Base-by-base conservation (phyloP, 2,888 invertebrate species). In the Molorchus minor region DNA sequence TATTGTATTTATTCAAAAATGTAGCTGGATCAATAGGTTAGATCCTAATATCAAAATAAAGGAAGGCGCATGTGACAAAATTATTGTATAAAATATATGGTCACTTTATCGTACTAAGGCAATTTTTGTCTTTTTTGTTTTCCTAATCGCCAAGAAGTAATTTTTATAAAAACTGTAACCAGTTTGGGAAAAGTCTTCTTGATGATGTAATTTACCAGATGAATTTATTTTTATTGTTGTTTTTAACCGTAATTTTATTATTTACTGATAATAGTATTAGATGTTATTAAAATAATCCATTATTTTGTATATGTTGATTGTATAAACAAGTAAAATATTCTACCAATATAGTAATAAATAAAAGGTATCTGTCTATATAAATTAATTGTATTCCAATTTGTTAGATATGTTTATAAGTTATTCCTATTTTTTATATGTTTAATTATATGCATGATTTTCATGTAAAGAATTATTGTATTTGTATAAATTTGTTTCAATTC, bases 231-330 rank as follows among this genome's bases (percentile, higher is more conserved):
- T 49, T 49, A 49, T 49, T 49, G 49, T 49, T 49, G 38, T 40
- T 49, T 47, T 49, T 49, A 49, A 49, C 49, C 16, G 17, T 58
- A 53, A 47, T 58, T 58, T 47, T 40, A 56, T 56, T 49, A 56
- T 43, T 53, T 29, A 35, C 38, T 58, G 20, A 43, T 56, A 29
- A 52, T 58, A 53, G 40, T 53, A 29, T 53, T 58, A 45, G 52
- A 45, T 47, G 56, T 49, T 49, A 49, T 47, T 49, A 36, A 17
- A 56, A 41, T 56, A 49, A 47, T 56, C 40, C 46, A 53, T 58
- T 53, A 44, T 58, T 73, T 73, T 72, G 72, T 74, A 74, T 74
- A 73, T 74, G 72, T 73, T 72, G 69, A 70, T 70, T 74, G 72
- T 74, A 74, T 70, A 73, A 71, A 74, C 67, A 67, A 69, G 65